Conservation (phyloP, 2,888 invertebrate genomes). For the Dryadula phaetusa region DNA sequence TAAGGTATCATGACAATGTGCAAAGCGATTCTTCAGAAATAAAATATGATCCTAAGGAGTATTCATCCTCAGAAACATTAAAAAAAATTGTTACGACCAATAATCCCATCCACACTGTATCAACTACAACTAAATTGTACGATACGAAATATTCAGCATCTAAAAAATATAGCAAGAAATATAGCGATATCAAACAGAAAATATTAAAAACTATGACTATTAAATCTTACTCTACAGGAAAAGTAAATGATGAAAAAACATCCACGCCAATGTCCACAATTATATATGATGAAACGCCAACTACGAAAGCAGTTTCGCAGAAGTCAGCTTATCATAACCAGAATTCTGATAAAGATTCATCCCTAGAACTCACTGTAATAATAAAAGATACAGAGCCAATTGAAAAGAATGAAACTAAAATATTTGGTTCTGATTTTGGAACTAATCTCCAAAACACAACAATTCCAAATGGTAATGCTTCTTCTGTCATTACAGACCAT, state of each 20-base stretch:
- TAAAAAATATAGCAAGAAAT: conserved; percentile 69
- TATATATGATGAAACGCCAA: conserved; percentile 46
- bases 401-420: conserved; percentile 44
- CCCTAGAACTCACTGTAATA: conserved; percentile 70
- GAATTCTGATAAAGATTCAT: conserved; percentile 56
- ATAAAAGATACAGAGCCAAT: conserved; percentile 62
- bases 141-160: conserved; percentile 59
- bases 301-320: conserved; percentile 33
- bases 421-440: neutral
- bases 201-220: conserved; percentile 46
- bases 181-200: conserved; percentile 61
- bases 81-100: conserved; percentile 48
- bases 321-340: conserved; percentile 27
- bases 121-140: conserved; percentile 48
- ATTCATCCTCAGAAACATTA: conserved; percentile 39
- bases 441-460: neutral
- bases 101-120: conserved; percentile 46
- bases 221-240: conserved; percentile 8
- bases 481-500: conserved; percentile 31
- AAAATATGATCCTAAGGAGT: conserved; percentile 47
- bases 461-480: conserved; percentile 17
- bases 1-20: conserved; percentile 51
- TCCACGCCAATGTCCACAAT: conserved; percentile 35
- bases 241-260: conserved; percentile 19
- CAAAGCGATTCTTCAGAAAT: conserved; percentile 46